Conservation (phyloP, 2,888 invertebrate genomes). For the Philonicus albiceps region DNA sequence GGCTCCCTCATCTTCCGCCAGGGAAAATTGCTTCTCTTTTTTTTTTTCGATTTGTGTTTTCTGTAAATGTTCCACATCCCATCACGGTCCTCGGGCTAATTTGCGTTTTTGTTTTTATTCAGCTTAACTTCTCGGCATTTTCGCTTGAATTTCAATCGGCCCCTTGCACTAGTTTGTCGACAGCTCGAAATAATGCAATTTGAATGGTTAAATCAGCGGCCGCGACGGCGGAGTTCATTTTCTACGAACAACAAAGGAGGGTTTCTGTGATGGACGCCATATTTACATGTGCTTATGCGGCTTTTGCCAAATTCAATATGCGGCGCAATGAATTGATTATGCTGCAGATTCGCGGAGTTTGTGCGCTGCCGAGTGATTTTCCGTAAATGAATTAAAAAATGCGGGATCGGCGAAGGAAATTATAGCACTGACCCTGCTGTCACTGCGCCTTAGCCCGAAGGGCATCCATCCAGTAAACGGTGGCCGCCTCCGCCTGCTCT, state of each 20-base stretch:
- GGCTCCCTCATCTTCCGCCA: neutral
- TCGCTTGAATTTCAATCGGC: neutral
- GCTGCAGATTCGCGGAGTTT: neutral
- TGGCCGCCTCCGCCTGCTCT: neutral
- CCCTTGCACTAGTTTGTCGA: neutral
- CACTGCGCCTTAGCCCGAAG: neutral
- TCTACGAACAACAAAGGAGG: conserved; percentile 34
- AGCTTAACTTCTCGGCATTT: neutral
- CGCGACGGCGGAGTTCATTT: neutral
- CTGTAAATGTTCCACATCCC: conserved; percentile 22
- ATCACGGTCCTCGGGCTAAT: neutral
- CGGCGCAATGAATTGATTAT: neutral
- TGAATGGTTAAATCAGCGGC: neutral
- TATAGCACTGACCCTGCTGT: neutral
- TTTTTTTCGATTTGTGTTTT: neutral
- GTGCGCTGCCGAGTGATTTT: neutral
- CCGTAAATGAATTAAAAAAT: neutral
- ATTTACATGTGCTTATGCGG: conserved; percentile 52
- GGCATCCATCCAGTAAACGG: neutral
- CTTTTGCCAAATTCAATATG: conserved; percentile 8
- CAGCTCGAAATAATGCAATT: neutral
- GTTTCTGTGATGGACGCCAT: conserved; percentile 49
- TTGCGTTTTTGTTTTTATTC: conserved; percentile 16
- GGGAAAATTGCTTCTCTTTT: neutral
- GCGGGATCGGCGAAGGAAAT: too few species aligned